Conservation (phyloP, 2,888 invertebrate species). For the Drosophila nr. medialis region DNA sequence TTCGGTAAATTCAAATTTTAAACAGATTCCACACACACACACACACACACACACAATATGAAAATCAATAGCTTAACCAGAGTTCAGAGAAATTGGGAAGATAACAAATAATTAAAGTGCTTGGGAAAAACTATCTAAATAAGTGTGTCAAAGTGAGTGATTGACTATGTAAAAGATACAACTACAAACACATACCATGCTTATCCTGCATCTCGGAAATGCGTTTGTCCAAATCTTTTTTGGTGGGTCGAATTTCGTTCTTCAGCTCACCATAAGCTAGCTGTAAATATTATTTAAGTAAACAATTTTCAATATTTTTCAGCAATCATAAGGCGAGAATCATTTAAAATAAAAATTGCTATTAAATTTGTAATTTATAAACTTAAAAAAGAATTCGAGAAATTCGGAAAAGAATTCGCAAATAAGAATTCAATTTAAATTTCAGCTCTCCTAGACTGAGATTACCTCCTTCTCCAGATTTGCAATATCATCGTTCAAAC, state of each 20-base stretch:
- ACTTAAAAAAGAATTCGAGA: neutral
- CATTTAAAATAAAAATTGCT: neutral
- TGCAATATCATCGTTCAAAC: slow-evolving; percentile 91
- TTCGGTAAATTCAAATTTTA: slow-evolving; percentile 18
- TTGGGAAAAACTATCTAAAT: slow-evolving; percentile 3
- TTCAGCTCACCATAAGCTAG: slow-evolving; percentile 87
- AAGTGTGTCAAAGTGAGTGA: neutral
- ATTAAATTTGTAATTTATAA: neutral
- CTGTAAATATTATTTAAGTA: slow-evolving; percentile 78
- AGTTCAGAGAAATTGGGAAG: slow-evolving; percentile 55
- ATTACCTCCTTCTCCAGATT: slow-evolving; percentile 92
- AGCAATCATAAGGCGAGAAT: neutral
- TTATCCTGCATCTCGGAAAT: slow-evolving; percentile 92
- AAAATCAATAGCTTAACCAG: slow-evolving; percentile 85
- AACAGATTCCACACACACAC: slow-evolving; percentile 34
- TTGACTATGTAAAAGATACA: neutral
- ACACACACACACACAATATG: slow-evolving; percentile 76
- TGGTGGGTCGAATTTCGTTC: slow-evolving; percentile 87
- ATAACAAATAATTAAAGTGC: slow-evolving; percentile 14
- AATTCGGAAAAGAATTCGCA: neutral
- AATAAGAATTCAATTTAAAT: neutral
- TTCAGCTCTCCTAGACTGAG: neutral
- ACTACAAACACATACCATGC: slow-evolving; percentile 89
- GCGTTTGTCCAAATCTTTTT: slow-evolving; percentile 90
- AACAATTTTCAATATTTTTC: too few species aligned